These are phyloP conservation scores for Archegozetes longisetosus DNA, from an alignment of 1,140 invertebrate species.

Conservation along the genomic window DNA sequence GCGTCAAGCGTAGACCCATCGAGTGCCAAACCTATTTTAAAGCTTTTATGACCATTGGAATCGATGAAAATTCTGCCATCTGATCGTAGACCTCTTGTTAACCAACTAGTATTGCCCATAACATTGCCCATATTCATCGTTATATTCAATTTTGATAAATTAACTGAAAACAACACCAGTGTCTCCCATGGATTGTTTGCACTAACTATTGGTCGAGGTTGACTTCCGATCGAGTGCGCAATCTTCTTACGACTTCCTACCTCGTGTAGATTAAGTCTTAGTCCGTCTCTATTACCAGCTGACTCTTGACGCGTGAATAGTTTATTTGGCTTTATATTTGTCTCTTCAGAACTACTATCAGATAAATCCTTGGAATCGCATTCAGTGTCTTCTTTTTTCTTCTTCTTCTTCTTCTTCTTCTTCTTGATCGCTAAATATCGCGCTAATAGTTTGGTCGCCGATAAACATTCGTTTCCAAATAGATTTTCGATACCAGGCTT, in stretches of 20 bases:
- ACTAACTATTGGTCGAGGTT: neutral
- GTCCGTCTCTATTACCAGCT: neutral
- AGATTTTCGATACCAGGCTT: conserved; percentile 88
- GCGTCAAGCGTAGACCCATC: conserved; percentile 81
- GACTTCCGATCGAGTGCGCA: neutral
- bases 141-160: conserved; percentile 83
- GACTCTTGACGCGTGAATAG: neutral
- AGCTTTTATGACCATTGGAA: conserved; percentile 81
- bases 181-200: conserved; percentile 58
- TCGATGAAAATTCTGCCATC: conserved; percentile 82
- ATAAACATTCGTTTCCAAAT: conserved; percentile 83
- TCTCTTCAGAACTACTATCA: neutral
- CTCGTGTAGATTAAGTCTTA: neutral
- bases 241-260: neutral
- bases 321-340: neutral
- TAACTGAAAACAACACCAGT: conserved; percentile 81
- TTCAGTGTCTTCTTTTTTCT: neutral
- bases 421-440: conserved; percentile 36
- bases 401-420: conserved; percentile 13
- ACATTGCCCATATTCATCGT: conserved; percentile 99
- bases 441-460: conserved; percentile 55
- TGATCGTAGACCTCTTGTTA: conserved; percentile 72
- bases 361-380: neutral
- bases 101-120: conserved; percentile 92
- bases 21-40: conserved; percentile 70